Evolutionary conservation across 2,888 invertebrate species (phyloP).

Genomic region (Atethmia centrago): DNA sequence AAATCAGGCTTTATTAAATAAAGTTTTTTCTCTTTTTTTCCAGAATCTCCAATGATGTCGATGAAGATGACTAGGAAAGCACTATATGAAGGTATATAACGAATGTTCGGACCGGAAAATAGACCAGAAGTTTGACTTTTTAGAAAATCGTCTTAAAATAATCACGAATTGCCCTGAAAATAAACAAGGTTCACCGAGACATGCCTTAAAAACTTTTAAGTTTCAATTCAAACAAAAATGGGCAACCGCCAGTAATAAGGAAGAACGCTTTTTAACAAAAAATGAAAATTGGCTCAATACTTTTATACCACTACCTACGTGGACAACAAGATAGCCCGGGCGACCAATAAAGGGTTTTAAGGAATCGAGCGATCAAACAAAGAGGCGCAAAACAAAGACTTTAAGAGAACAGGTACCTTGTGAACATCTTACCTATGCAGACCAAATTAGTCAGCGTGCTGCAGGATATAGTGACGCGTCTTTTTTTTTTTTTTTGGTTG

Average conservation of each 20-base stretch:
- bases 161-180: slow-evolving; percentile 27
- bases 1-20: too few species aligned
- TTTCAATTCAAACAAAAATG: slow-evolving; percentile 30
- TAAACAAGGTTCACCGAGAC: slow-evolving; percentile 1
- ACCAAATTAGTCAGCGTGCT: slow-evolving; percentile 17
- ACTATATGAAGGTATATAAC: slow-evolving; percentile 11
- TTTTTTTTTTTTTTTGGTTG: too few species aligned
- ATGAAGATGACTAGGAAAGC: slow-evolving; percentile 25
- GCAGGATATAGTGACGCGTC: slow-evolving; percentile 18
- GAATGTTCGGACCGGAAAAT: slow-evolving; percentile 11
- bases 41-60: too few species aligned
- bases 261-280: slow-evolving; percentile 26
- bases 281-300: slow-evolving; percentile 20
- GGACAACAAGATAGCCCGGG: slow-evolving; percentile 18
- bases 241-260: slow-evolving; percentile 18
- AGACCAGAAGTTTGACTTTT: slow-evolving; percentile 5
- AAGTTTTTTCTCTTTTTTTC: too few species aligned
- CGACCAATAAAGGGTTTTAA: slow-evolving; percentile 24
- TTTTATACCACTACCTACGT: slow-evolving; percentile 16
- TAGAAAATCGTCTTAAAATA: slow-evolving; percentile 13
- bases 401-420: slow-evolving; percentile 12
- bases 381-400: slow-evolving; percentile 34
- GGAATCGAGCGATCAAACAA: slow-evolving; percentile 31
- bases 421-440: slow-evolving; percentile 18
- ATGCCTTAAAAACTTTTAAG: slow-evolving; percentile 8